phyloP scores from a whole-genome alignment of 2,888 invertebrate species.

The Pharmacophagus antenor region DNA sequence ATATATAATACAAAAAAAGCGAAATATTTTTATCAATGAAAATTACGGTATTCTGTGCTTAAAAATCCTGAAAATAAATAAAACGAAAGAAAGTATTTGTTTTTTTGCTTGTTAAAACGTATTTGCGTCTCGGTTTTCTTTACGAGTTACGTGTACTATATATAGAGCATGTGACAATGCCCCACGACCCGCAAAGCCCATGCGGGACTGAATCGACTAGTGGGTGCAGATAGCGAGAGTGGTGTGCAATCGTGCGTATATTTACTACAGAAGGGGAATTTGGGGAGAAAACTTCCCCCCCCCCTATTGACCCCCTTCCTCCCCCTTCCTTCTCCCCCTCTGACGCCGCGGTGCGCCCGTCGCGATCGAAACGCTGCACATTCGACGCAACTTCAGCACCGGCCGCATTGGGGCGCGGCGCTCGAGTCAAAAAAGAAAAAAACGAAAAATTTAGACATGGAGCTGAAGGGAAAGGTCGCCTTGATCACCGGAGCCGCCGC shows the following conservation, averaged over 20 bases:
- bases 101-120: constrained; percentile 39
- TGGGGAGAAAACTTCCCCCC: constrained; percentile 52
- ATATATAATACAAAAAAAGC: constrained; percentile 60
- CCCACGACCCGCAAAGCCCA: constrained; percentile 38
- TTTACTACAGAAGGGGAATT: constrained; percentile 67
- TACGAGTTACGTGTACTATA: constrained; percentile 38
- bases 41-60: constrained; percentile 64
- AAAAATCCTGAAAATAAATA: constrained; percentile 74
- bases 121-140: constrained; percentile 26
- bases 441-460: constrained; percentile 71
- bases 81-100: constrained; percentile 44
- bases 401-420: constrained; percentile 59
- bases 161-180: constrained; percentile 38
- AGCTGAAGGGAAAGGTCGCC: constrained; percentile 87
- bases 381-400: constrained; percentile 45
- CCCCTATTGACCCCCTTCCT: constrained; percentile 39
- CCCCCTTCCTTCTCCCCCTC: constrained; percentile 38
- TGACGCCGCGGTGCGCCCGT: constrained; percentile 43
- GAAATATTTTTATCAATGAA: constrained; percentile 64
- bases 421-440: constrained; percentile 40
- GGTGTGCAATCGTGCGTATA: constrained; percentile 66
- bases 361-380: constrained; percentile 72
- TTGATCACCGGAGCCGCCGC: constrained; percentile 87
- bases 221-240: constrained; percentile 58
- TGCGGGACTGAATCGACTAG: constrained; percentile 53